These are phyloP conservation scores for Drosophila mercatorum DNA, from an alignment of 2,888 invertebrate species.

Conservation along the genomic window DNA sequence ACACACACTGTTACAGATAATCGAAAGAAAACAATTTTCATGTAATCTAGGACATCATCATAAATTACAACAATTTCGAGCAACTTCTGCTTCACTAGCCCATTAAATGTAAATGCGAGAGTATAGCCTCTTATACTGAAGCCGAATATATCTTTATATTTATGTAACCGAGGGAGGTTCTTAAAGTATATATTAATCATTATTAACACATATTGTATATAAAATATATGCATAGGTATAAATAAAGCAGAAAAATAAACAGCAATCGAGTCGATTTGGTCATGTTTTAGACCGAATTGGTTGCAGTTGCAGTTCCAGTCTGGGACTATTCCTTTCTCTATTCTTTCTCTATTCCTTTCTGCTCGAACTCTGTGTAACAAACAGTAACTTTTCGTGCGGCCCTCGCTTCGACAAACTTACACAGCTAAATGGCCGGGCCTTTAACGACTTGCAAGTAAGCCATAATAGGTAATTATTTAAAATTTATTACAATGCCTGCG, in stretches of 20 bases:
- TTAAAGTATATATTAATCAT: background rate
- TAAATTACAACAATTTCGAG: constrained; percentile 82
- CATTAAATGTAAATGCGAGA: constrained; percentile 52
- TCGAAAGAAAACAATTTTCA: constrained; percentile 83
- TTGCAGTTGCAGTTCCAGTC: no score
- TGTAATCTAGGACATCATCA: constrained; percentile 83
- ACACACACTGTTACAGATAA: constrained; percentile 38
- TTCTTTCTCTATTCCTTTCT: no score
- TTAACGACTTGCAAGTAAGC: constrained; percentile 62
- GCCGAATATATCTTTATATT: constrained; percentile 6
- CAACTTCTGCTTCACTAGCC: constrained; percentile 40
- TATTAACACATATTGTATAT: no score
- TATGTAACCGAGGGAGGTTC: constrained; percentile 23
- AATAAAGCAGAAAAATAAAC: no score
- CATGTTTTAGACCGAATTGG: no score
- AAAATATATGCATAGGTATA: no score
- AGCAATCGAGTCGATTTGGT: no score
- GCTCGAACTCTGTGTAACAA: background rate
- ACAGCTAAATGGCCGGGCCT: constrained; percentile 17
- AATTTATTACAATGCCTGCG: constrained; percentile 81
- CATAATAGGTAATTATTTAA: constrained; percentile 84
- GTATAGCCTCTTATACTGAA: constrained; percentile 11
- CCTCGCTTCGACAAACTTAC: constrained; percentile 22
- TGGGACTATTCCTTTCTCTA: no score
- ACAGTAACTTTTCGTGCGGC: background rate